Percentiles rank a stretch among this genome's conserved stretches.
These are phyloP conservation scores for Melipona quadrifasciata DNA, from an alignment of 1,140 invertebrate species.

Conservation along the genomic window DNA sequence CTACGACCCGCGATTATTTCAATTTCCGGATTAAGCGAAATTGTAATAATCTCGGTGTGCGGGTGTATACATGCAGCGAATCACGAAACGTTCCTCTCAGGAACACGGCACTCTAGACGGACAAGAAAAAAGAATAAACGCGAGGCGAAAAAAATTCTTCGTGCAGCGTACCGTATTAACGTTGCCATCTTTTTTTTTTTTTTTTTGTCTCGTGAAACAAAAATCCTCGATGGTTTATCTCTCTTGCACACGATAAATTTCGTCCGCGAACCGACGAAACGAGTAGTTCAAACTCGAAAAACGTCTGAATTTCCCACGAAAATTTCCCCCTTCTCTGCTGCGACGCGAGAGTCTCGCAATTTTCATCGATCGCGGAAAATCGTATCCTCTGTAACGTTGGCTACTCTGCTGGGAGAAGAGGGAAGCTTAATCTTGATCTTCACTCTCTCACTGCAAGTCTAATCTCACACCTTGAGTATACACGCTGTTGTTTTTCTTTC, in stretches of 20 bases:
- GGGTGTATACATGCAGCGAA: no score
- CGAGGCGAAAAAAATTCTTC: not conserved
- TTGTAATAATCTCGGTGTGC: not conserved
- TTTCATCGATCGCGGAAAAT: not conserved
- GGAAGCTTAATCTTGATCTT: not conserved
- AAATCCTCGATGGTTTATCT: not conserved
- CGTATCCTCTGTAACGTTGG: not conserved
- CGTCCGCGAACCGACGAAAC: not conserved
- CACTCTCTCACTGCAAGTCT: not conserved
- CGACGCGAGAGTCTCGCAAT: not conserved
- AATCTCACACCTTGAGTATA: not conserved
- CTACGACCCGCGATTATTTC: conserved; percentile 20
- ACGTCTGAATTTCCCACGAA: no score
- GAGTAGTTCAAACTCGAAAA: not conserved
- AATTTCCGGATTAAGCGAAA: conserved; percentile 35
- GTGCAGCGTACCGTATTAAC: not conserved
- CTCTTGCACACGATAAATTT: not conserved
- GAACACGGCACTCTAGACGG: no score
- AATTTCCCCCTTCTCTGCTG: no score
- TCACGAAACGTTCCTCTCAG: not conserved
- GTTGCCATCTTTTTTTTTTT: not conserved
- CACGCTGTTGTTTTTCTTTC: not conserved
- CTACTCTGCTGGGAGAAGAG: no score
- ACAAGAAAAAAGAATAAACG: not conserved
- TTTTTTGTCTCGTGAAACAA: not conserved